Conservation (phyloP, 2,888 invertebrate genomes). For the Ommatoiulus sabulosus region DNA sequence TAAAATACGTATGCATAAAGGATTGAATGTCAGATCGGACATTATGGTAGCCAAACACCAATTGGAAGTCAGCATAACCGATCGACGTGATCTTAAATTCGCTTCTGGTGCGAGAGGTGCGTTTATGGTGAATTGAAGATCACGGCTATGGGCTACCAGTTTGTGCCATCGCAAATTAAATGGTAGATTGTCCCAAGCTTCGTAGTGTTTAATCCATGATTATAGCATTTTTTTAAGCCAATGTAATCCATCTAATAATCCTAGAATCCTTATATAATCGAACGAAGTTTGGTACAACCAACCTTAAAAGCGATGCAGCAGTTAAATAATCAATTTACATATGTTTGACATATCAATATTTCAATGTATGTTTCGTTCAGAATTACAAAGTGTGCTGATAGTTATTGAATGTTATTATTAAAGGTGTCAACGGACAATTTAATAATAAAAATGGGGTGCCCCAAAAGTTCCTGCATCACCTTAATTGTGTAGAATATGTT, state of each 20-base stretch:
- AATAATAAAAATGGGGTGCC: background rate
- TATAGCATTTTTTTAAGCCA: background rate
- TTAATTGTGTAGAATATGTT: background rate
- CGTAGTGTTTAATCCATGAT: background rate
- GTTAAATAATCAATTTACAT: background rate
- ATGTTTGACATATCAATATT: background rate
- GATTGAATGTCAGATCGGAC: background rate
- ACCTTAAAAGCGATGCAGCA: background rate
- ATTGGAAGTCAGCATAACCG: background rate
- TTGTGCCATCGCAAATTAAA: too few relatives aligned
- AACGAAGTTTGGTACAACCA: background rate
- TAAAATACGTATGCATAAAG: constrained; percentile 24
- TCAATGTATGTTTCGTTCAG: background rate
- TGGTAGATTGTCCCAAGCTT: background rate
- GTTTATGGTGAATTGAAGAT: too few relatives aligned
- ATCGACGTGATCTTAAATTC: too few relatives aligned
- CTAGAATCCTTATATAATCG: background rate
- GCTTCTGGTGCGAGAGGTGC: too few relatives aligned
- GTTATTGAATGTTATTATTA: background rate
- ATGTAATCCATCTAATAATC: too few relatives aligned
- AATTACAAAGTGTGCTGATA: constrained; percentile 15
- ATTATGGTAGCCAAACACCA: background rate
- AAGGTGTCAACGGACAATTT: background rate
- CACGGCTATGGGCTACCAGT: too few relatives aligned
- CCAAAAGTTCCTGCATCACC: background rate